Evolutionary conservation across 2,113 vertebrate species (phyloP), one percentile per base, ranked within the genome.

Genomic region (Neofelis nebulosa): DNA sequence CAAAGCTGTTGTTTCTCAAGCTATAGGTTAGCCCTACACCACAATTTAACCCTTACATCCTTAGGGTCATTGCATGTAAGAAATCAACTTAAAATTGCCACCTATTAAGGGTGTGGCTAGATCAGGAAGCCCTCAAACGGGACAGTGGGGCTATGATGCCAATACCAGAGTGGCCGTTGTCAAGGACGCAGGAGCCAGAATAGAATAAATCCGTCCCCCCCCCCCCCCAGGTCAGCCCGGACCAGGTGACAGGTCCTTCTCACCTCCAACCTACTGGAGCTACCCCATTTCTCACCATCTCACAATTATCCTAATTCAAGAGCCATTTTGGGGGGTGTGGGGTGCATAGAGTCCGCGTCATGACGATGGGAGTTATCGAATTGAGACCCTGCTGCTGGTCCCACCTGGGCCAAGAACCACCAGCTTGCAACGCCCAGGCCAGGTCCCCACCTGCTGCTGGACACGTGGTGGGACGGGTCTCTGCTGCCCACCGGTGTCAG

Each of bases 161-260:
- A 69, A 69, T 1, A 6, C 29, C 52, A 63, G 23, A 15, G 52
- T 16, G 29, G 68, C 52, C 38, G 6, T 0, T 36, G 52, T 29
- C 31, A 23, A 29, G 29, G 23, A 36, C 7, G 0, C 6, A 84
- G 21, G 10, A 33, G 16, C 68, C 80, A 21, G 48, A 68, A 66
- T 38, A 29, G 12, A 55, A 41, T 68, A 11, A 1, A 7, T 29
- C 25, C 8, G 45, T 1, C 41, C 41, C 6, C 41, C 41, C 7
- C 41, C 7, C 7, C 1, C 0, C 55, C 36, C 6, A 6, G 65
- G 11, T 36, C 23, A 63, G 38, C 52, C 15, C 6, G 0, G 16
- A 4, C 25, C 21, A 33, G 23, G 0, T 5, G n/a, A 68, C 45
- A 6, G 36, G 21, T 12, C 7, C n/a, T 21, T 36, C 18, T 89